Evolutionary conservation across 2,797 vertebrate species (phyloP).

Genomic region (Chaenodraco wilsoni): DNA sequence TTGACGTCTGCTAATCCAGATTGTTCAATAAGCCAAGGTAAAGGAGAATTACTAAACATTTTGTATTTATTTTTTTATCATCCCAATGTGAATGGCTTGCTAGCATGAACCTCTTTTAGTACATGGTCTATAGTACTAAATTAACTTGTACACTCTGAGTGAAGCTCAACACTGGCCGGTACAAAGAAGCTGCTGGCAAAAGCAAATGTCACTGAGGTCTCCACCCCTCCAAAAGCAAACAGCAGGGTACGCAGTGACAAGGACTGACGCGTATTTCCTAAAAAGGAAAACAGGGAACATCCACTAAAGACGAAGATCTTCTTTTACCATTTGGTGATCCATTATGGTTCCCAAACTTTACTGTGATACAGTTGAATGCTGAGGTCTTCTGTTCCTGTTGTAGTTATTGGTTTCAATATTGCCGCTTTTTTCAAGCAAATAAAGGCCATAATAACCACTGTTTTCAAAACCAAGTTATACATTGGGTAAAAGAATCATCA

Average conservation of each 20-base stretch:
- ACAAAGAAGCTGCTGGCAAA: constrained; percentile 14
- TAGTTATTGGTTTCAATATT: background rate
- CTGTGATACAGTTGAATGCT: background rate
- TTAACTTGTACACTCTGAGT: background rate
- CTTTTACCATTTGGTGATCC: background rate
- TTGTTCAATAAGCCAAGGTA: background rate
- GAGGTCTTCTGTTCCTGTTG: background rate
- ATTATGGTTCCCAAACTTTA: background rate
- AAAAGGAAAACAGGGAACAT: constrained; percentile 3
- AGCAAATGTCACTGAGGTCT: constrained; percentile 8
- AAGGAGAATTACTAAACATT: background rate
- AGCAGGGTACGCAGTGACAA: background rate
- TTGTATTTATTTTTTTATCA: no score
- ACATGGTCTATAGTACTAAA: no score
- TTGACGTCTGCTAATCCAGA: no score
- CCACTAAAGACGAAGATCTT: background rate
- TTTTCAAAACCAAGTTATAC: constrained; percentile 16
- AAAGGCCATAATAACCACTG: background rate
- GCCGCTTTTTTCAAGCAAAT: constrained; percentile 6
- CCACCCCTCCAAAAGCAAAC: background rate
- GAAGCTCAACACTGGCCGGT: constrained; percentile 1
- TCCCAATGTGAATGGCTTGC: background rate
- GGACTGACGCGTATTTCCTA: background rate
- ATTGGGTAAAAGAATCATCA: constrained; percentile 36
- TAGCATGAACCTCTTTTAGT: background rate